Evolutionary conservation across 1,140 invertebrate genomes (phyloP), one percentile per base, ranked within the genome.

Genomic region (Amyelois transitella): DNA sequence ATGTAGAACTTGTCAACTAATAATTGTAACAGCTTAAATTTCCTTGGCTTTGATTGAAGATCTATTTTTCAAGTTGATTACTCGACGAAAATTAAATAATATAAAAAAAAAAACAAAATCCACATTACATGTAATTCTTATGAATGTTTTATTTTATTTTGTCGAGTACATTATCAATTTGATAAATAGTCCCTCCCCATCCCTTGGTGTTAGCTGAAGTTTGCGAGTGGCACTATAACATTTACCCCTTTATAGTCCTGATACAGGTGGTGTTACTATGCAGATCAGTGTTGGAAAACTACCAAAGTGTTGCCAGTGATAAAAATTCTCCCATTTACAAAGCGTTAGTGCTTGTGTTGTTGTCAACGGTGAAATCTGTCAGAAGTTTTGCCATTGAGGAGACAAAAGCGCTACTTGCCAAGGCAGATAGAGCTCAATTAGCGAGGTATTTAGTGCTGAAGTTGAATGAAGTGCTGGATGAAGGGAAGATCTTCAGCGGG

Each of bases 231-330:
- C 72, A 57, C 78, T 85, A 81, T 80, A 85, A 75, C 79, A 85
- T 82, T 87, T 87, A 86, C 81, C 75, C 80, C 81, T 85, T 85
- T 84, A 85, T 81, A 87, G 88, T 88, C 71, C 77, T 88, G 77
- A 85, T 76, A 64, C 79, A 81, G 76, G 81, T 88, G 72, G 81
- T 79, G 75, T 66, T 77, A 65, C 69, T 88, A 63, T 88, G 86
- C 76, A 83, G 78, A 72, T 69, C 72, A 49, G 72, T 87, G n/a
- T 68, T 89, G 61, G 77, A 81, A 60, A 76, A 82, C 49, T 88
- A 88, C 68, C 60, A 53, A 22, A 72, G 28, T 61, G 76, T 86
- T 59, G 72, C 77, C 58, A 76, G 66, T 51, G 78, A 81, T 10
- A 64, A 66, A 52, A 67, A 64, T 32, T 82, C 81, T 1, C 75